These are phyloP conservation scores for Pardalotus punctatus DNA, from an alignment of 2,113 vertebrate species.

Conservation along the genomic window DNA sequence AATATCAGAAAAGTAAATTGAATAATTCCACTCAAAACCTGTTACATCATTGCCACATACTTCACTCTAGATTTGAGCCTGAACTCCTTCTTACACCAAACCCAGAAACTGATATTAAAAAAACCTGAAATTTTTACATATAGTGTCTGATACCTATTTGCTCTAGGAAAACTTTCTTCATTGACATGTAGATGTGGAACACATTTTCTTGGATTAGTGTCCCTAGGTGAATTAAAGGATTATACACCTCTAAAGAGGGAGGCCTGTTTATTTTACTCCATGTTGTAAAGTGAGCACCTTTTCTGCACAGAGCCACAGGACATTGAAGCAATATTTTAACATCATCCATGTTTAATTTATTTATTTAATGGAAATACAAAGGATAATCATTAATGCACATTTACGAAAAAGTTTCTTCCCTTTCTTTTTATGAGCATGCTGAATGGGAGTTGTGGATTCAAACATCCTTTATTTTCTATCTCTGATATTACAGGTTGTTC, in stretches of 20 bases:
- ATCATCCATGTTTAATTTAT: neutral
- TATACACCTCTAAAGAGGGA: neutral
- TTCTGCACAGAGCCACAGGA: neutral
- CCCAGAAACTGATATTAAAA: neutral
- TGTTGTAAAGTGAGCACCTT: neutral
- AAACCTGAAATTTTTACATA: neutral
- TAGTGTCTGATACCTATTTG: accelerated
- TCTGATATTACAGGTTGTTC: neutral
- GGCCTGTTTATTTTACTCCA: neutral
- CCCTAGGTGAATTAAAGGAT: neutral
- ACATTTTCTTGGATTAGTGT: neutral
- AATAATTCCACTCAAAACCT: neutral
- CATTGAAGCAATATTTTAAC: neutral
- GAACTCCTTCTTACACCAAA: neutral
- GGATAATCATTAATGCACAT: neutral
- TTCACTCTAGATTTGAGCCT: neutral
- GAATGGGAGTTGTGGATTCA: neutral
- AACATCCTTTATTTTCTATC: neutral
- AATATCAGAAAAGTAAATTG: neutral
- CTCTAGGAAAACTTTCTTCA: neutral
- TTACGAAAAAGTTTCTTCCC: neutral
- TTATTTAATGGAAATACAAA: neutral
- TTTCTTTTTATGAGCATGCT: neutral
- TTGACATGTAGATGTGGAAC: neutral
- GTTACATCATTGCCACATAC: neutral